Conservation (phyloP, 2,797 vertebrate genomes). For the Pangasius krempfi region DNA sequence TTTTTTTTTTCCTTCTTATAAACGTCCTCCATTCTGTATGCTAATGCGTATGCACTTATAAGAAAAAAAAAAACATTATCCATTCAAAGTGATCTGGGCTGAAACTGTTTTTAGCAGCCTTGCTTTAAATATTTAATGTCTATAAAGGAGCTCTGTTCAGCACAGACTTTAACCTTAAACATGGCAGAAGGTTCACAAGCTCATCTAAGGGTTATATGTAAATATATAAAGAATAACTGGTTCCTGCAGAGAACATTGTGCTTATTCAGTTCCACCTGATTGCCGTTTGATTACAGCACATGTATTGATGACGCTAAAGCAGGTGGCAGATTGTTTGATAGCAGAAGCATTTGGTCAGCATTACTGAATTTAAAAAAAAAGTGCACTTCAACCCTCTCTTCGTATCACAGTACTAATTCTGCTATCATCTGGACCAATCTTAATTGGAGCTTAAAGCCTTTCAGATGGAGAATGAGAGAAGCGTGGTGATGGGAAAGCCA, state of each 20-base stretch:
- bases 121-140: slow-evolving; percentile 21
- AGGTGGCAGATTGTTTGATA: slow-evolving; percentile 50
- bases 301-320: slow-evolving; percentile 43
- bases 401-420: slow-evolving; percentile 71
- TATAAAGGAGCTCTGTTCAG: neutral
- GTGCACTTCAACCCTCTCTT: slow-evolving; percentile 61
- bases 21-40: neutral
- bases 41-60: neutral
- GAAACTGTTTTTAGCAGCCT: neutral
- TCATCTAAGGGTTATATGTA: neutral
- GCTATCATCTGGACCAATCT: slow-evolving; percentile 74
- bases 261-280: neutral
- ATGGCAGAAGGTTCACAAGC: neutral
- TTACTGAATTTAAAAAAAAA: slow-evolving; percentile 20
- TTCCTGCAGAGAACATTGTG: neutral
- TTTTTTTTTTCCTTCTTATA: too few relatives aligned
- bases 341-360: slow-evolving; percentile 49
- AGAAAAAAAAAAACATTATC: neutral
- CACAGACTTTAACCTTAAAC: neutral
- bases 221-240: neutral
- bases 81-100: neutral
- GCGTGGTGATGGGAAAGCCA: slow-evolving; percentile 6
- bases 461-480: slow-evolving; percentile 45
- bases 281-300: slow-evolving; percentile 33
- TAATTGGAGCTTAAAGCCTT: slow-evolving; percentile 68